Evolutionary conservation across 2,888 invertebrate genomes (phyloP), one percentile per base, ranked within the genome.

Genomic region (Selenia dentaria): DNA sequence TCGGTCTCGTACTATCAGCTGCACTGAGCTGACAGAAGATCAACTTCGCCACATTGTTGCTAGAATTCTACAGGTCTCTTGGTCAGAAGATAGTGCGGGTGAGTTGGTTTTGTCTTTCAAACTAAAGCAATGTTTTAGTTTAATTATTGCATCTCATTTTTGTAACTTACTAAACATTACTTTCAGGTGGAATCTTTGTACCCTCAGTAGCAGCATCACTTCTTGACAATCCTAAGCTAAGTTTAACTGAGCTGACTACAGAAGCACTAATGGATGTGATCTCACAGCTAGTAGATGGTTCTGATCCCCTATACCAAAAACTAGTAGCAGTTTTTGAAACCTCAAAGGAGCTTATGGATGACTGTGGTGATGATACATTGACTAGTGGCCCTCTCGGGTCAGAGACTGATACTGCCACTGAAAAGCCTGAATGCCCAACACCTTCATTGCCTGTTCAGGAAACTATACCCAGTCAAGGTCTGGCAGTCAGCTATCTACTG

Each of bases 51-150:
- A 90, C 40, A 92, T 94, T 54, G 90, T 95, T 33, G 94, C 94
- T 1, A 92, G 94, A 66, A 93, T 96, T 42, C 81, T 96, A 10
- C 93, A 94, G 71, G 94, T 94, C 24, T 93, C 95, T 1, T 96
- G 95, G 94, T 92, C 92, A 51, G 93, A 93, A 62, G 89, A 89
- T 35, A 91, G 92, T 64, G 84, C 87, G 62, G 93, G 93, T 77
- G 70, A 63, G 29, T 14, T 13, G 11, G 18, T 4, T n/a, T n/a
- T n/a, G n/a, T n/a, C n/a, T n/a, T n/a, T n/a, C n/a, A n/a, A n/a
- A n/a, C n/a, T n/a, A n/a, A n/a, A n/a, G n/a, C n/a, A n/a, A n/a
- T n/a, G n/a, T n/a, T n/a, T n/a, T n/a, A n/a, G n/a, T n/a, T n/a
- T n/a, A n/a, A n/a, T n/a, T n/a, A n/a, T n/a, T n/a, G n/a, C n/a